Base-by-base conservation (phyloP, 2,797 vertebrate genomes). In the Silurus aristotelis region DNA sequence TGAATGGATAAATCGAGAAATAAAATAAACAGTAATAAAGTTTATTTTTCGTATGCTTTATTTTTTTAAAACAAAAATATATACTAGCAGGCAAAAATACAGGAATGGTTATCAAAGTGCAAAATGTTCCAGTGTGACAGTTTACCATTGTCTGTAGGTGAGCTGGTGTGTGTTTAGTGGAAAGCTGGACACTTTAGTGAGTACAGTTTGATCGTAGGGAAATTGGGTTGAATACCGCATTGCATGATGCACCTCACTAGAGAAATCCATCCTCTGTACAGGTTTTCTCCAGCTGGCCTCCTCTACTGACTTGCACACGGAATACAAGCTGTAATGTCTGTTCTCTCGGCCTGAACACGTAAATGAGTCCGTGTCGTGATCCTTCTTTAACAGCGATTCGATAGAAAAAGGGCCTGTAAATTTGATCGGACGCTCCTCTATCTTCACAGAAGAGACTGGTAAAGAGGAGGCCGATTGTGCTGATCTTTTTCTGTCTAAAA, bases 321-420 rank as follows among this genome's bases (percentile, higher is more conserved):
- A 67, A 31, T 60, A 31, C 25, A 68, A 17, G 55, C 13, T 67
- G 38, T 52, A 19, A 5, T 55, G 77, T 56, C 43, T 13, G 14
- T 64, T 25, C 15, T 66, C n/a, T 66, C 12, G 1, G 19, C 38
- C n/a, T 12, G 31, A 27, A 67, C 48, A 13, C 4, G 46, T 20
- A 0, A 20, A 46, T 14, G 46, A 64, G 22, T 25, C 25, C 9
- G 52, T 19, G 6, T 52, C 48, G 8, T 52, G 48, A 80, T 93
- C 91, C 80, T 88, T 92, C 89, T 88, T 92, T 86, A 95, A 87
- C 19, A 95, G 81, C 6, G 94, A 93, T 6, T 95, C 94, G 0
- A 95, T 93, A 48, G 94, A 95, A 90, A 95, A 95, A 0, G 94
- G 87, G 15, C 94, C 76, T 46, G 63, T 91, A 88, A 95, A 95